phyloP scores from a whole-genome alignment of 2,888 invertebrate genomes.

The Tipula unca region DNA sequence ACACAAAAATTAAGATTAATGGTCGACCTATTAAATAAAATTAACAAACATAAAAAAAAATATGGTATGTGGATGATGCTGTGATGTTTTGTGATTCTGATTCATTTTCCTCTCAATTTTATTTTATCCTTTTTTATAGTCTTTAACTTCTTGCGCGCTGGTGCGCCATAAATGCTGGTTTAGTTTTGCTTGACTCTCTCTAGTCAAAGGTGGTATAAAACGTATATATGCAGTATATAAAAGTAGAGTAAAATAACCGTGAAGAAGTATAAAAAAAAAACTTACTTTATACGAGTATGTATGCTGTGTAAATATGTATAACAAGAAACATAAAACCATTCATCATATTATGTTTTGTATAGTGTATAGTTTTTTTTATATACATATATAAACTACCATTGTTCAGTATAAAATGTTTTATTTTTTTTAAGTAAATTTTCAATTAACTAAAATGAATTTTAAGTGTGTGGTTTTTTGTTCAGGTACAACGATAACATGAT shows the following conservation, averaged over 20 bases:
- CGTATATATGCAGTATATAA: no score
- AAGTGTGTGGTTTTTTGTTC: slow-evolving; percentile 14
- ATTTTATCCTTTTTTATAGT: not conserved
- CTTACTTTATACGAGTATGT: not conserved
- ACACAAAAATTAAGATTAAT: not conserved
- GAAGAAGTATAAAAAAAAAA: not conserved
- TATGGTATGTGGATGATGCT: not conserved
- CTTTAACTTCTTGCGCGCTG: not conserved
- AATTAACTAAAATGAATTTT: slow-evolving; percentile 2
- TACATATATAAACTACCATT: not conserved
- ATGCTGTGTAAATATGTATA: not conserved
- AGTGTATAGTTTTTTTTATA: not conserved
- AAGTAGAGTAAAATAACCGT: not conserved
- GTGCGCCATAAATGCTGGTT: not conserved
- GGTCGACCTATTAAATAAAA: slow-evolving; percentile 8
- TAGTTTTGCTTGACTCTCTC: not conserved
- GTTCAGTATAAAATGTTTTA: not conserved
- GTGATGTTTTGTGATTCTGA: not conserved
- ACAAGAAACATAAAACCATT: not conserved
- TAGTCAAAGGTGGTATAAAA: not conserved
- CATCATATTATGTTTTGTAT: not conserved
- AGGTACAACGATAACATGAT: not conserved
- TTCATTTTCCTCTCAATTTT: no score
- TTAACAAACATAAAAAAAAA: not conserved
- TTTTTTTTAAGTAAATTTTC: not conserved